Conservation (phyloP, 2,113 vertebrate genomes). For the Lota lota region DNA sequence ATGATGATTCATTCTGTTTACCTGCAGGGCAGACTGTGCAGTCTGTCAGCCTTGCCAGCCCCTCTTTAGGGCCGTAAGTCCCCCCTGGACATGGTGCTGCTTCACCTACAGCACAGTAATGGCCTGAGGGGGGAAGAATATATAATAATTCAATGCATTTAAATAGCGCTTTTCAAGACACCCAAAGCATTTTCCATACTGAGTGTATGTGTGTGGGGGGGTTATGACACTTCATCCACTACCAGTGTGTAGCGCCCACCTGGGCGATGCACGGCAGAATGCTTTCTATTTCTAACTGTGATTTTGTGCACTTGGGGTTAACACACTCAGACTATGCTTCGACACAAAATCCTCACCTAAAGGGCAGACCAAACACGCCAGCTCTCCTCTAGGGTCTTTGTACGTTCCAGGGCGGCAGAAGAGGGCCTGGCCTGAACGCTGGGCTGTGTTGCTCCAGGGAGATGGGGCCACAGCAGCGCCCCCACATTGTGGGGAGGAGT, state of each 20-base stretch:
- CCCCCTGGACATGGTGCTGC: conserved; percentile 72
- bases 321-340: too few relatives aligned
- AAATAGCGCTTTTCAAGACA: background rate
- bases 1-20: conserved; percentile 36
- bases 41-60: conserved; percentile 56
- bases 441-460: conserved; percentile 20
- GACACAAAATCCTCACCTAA: conserved; percentile 52
- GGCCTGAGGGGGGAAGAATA: conserved; percentile 55
- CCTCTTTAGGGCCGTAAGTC: conserved; percentile 72
- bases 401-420: conserved; percentile 69
- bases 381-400: conserved; percentile 48
- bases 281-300: too few relatives aligned
- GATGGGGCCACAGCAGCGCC: conserved; percentile 27
- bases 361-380: conserved; percentile 63
- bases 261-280: too few relatives aligned
- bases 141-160: background rate
- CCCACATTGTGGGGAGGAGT: conserved; percentile 45
- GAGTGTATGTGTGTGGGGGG: background rate
- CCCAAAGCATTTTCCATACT: background rate
- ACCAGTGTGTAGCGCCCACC: too few relatives aligned
- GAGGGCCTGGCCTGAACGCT: conserved; percentile 45
- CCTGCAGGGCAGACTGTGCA: conserved; percentile 75
- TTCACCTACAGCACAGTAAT: conserved; percentile 71
- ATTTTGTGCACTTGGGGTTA: too few relatives aligned
- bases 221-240: too few relatives aligned